Evolutionary conservation across 2,113 vertebrate species (phyloP).

Genomic region (Ploceus nigricollis): DNA sequence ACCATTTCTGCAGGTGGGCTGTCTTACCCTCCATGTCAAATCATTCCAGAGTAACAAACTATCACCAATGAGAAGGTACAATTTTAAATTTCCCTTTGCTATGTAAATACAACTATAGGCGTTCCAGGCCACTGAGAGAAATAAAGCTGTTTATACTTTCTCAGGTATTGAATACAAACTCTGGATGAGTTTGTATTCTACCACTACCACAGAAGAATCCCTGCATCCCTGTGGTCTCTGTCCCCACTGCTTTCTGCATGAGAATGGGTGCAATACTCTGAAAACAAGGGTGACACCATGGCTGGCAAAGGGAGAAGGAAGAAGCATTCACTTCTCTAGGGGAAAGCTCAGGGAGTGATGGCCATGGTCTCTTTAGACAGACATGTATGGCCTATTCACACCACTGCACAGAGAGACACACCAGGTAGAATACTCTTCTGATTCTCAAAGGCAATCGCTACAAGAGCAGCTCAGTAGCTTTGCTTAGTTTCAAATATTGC

Average conservation of each 20-base stretch:
- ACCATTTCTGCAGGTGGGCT: background rate
- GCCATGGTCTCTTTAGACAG: background rate
- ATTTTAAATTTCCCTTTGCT: background rate
- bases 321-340: background rate
- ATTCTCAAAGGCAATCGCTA: background rate
- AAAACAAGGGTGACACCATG: background rate
- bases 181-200: too few relatives aligned
- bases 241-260: rapidly evolving
- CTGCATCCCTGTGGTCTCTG: background rate
- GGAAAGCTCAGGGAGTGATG: rapidly evolving
- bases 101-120: background rate
- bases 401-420: rapidly evolving
- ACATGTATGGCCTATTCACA: rapidly evolving
- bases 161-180: background rate
- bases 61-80: background rate
- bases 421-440: background rate
- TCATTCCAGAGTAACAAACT: background rate
- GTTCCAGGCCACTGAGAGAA: background rate
- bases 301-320: background rate
- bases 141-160: background rate
- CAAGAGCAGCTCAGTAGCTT: background rate
- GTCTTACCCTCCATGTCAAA: background rate
- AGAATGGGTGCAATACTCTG: background rate
- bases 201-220: background rate
- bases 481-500: background rate